Evolutionary conservation across 2,888 invertebrate species (phyloP), one percentile per base, ranked within the genome.

Genomic region (Hipparchia sbordonii): DNA sequence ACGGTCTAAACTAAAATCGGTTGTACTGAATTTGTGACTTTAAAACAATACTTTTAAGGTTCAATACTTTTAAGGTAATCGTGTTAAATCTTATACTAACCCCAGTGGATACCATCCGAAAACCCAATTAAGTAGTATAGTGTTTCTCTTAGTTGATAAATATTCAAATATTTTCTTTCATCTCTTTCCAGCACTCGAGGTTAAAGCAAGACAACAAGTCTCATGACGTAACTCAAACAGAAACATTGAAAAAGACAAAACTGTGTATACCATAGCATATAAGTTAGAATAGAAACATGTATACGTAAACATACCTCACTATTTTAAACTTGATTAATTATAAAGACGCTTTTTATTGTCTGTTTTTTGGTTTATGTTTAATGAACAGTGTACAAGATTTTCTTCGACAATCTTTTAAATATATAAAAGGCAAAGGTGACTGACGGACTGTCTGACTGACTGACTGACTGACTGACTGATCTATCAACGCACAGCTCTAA

Each of bases 261-360:
- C 83, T 82, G 80, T 82, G 90, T 89, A 89, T 89, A 89, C 89
- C 88, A 83, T 88, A 85, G 84, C 82, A 77, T 78, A 72, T 87
- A 80, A 80, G 81, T 77, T 77, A 79, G 77, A 45, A 75, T 90
- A 90, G 86, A 84, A 93, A 90, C 94, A 89, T 93, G 95, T 95
- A 95, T 95, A 95, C 95, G 95, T 95, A 95, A 95, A 87, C 86
- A 94, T 95, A 95, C 95, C 95, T 95, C 95, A 95, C 84, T 89
- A 88, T 84, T 87, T 87, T 86, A 86, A 87, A 85, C 82, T 82
- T 84, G 81, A 79, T 79, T 81, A 52, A 52, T 65, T 65, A 65
- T 65, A 74, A 77, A 72, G 72, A 71, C 72, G 74, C 74, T 75
- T 75, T 67, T 68, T 75, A 67, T 52, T 62, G 61, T 72, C 70